A percentile compares a stretch with the other conserved stretches of the same genome.
These are phyloP conservation scores for Myocastor coypus DNA, from an alignment of 2,113 vertebrate genomes.

Conservation along the genomic window DNA sequence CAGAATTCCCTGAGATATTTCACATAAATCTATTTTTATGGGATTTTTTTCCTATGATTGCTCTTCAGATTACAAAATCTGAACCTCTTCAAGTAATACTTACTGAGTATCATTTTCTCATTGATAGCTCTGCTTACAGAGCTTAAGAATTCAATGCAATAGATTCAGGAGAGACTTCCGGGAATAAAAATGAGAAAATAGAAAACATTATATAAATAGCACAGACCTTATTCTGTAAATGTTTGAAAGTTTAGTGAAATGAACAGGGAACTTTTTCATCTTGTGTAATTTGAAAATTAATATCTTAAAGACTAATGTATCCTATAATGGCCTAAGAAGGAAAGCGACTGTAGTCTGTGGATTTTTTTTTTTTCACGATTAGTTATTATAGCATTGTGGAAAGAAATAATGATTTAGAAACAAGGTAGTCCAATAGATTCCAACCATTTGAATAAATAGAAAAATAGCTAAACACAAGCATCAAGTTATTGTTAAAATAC, in stretches of 20 bases:
- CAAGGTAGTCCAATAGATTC: background rate
- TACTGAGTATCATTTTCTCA: background rate
- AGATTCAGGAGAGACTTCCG: background rate
- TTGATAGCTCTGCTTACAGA: background rate
- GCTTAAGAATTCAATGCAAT: constrained; percentile 29
- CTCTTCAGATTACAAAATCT: constrained; percentile 27
- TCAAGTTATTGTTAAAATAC: constrained; percentile 50
- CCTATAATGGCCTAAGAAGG: background rate
- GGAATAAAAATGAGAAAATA: constrained; percentile 25
- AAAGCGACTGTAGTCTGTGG: background rate
- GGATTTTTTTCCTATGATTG: constrained; percentile 33
- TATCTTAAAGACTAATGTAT: constrained; percentile 44
- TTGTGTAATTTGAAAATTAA: constrained; percentile 35
- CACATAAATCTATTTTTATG: background rate
- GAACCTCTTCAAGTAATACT: constrained; percentile 3
- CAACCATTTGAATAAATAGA: constrained; percentile 57
- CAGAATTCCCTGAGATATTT: constrained; percentile 5
- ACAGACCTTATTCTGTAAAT: constrained; percentile 28
- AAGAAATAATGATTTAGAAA: constrained; percentile 5
- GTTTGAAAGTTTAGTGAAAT: constrained; percentile 60
- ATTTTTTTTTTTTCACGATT: background rate
- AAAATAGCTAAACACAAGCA: background rate
- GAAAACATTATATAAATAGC: background rate
- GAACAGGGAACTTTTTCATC: background rate
- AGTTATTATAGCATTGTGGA: background rate